Evolutionary conservation across 92 coral and sea anemone genomes (phyloP).

Genomic region (Phymanthus crucifer): DNA sequence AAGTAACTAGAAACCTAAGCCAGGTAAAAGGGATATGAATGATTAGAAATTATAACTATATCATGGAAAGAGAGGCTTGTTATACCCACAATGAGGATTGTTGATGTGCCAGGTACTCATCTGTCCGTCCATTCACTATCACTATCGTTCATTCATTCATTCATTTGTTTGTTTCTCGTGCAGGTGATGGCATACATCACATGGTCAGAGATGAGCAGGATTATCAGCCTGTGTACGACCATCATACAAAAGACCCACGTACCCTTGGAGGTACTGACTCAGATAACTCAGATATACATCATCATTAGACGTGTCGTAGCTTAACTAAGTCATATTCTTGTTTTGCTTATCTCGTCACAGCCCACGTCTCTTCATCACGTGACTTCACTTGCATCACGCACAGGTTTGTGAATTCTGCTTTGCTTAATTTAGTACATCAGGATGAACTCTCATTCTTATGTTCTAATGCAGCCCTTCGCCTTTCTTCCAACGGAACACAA

Average conservation of each 20-base stretch:
- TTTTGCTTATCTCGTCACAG: neutral
- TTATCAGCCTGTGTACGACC: conserved; percentile 42
- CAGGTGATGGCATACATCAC: conserved; percentile 66
- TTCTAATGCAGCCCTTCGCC: no score
- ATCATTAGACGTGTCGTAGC: neutral
- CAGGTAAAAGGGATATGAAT: conserved; percentile 33
- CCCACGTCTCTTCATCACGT: neutral
- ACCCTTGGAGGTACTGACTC: conserved; percentile 20
- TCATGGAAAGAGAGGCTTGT: neutral
- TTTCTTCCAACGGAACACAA: neutral
- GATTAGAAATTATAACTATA: neutral
- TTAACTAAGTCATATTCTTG: neutral
- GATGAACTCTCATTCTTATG: no score
- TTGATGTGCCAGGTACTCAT: no score
- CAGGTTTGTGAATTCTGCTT: neutral
- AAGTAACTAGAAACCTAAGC: conserved; percentile 39
- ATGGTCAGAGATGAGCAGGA: conserved; percentile 59
- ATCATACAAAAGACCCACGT: conserved; percentile 27
- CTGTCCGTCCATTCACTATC: no score
- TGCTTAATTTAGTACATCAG: neutral
- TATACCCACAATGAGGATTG: no score
- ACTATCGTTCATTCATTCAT: neutral
- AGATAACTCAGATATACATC: neutral
- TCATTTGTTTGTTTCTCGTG: neutral
- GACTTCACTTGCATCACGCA: neutral